Conservation (phyloP, 2,113 vertebrate genomes). For the Seriola rivoliana region DNA sequence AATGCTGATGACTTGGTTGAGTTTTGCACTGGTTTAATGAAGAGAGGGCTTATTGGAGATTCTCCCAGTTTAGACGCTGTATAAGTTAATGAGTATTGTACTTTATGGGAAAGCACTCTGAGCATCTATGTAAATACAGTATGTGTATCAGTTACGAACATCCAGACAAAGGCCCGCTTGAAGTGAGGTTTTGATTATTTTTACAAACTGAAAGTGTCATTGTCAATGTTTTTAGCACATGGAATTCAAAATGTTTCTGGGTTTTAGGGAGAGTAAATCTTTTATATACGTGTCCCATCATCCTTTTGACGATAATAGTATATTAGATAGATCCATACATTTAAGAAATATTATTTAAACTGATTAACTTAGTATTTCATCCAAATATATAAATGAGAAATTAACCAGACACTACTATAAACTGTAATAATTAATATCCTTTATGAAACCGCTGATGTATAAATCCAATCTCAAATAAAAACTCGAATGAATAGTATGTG, state of each 20-base stretch:
- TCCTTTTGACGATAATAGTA: conserved; percentile 70
- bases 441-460: conserved; percentile 73
- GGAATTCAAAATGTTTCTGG: conserved; percentile 55
- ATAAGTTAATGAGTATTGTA: conserved; percentile 70
- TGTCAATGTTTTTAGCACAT: conserved; percentile 63
- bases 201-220: conserved; percentile 62
- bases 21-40: conserved; percentile 79
- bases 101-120: conserved; percentile 68
- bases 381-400: conserved; percentile 76
- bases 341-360: conserved; percentile 79
- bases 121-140: conserved; percentile 78
- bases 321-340: conserved; percentile 80
- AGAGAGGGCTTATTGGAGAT: conserved; percentile 63
- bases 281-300: conserved; percentile 73
- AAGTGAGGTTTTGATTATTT: conserved; percentile 69
- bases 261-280: conserved; percentile 65
- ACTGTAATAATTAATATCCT: conserved; percentile 74
- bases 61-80: conserved; percentile 73
- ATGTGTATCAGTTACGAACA: conserved; percentile 60
- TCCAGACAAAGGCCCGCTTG: conserved; percentile 63
- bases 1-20: conserved; percentile 59
- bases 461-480: conserved; percentile 63
- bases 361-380: conserved; percentile 77
- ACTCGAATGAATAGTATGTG: conserved; percentile 56
- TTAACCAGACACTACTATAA: conserved; percentile 75